Base-by-base conservation (phyloP, 2,888 invertebrate genomes). In the Megamerina dolium region DNA sequence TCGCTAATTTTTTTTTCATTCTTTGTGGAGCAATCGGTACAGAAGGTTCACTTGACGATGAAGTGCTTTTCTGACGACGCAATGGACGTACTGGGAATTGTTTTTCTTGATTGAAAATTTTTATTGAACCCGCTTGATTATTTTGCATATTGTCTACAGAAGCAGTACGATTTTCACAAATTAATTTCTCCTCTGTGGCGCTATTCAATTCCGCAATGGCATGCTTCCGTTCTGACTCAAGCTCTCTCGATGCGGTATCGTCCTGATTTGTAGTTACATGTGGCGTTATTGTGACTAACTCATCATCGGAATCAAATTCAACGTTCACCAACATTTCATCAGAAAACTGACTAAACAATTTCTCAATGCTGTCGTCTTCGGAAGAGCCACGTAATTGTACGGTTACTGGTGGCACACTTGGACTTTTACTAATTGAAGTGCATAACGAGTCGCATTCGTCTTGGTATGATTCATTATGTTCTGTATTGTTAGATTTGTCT, bases 271-370 rank as follows among this genome's bases (percentile, higher is more conserved):
- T 6, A 1, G 49, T 48, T 1, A 49, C 49, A 20, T 56, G 46
- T 1, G 65, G 66, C 2, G 61, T 64, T 17, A 68, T 66, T 2
- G 54, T 60, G 9, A 70, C 45, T 4, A 69, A 42, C 30, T 70
- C 69, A 42, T 66, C 70, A 42, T 66, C 66, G 9, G 67, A 66
- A 50, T 70, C 67, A 32, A 70, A 69, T 37, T 70, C 68, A 4
- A 64, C 66, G 42, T 68, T 61, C 2, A 64, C 67, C 3, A 70
- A 43, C 67, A 70, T 66, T 44, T 70, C 65, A 52, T 70, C 64
- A 3, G 65, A 59, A 19, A 70, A 61, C 17, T 68, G 51, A 12
- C 63, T 63, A 34, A 70, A 66, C 1, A 70, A 56, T 41, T 67
- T 60, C 36, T 70, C 70, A 34, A 70, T 70, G 44, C 70, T 70